These are phyloP conservation scores for Theretra japonica DNA, from an alignment of 2,888 invertebrate species.

Conservation along the genomic window DNA sequence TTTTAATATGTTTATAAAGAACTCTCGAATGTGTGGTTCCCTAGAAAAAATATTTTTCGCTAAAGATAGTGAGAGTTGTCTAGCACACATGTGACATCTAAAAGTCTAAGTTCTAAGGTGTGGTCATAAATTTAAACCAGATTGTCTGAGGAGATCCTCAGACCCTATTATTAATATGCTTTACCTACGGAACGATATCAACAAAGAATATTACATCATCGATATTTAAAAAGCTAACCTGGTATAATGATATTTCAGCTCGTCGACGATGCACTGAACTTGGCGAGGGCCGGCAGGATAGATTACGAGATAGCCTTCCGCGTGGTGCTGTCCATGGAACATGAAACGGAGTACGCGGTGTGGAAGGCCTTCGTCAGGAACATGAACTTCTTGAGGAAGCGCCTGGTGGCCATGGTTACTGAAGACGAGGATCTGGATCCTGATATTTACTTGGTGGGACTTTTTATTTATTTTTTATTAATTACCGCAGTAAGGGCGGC, in stretches of 20 bases:
- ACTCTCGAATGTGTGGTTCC: too few relatives aligned
- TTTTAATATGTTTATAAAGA: too few relatives aligned
- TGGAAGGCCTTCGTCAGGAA: slow-evolving; percentile 86
- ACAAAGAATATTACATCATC: too few relatives aligned
- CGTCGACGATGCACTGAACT: slow-evolving; percentile 89
- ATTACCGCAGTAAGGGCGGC: not conserved
- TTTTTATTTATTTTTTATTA: not conserved
- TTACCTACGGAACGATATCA: too few relatives aligned
- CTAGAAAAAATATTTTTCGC: too few relatives aligned
- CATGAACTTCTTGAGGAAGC: slow-evolving; percentile 72
- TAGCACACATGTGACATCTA: too few relatives aligned
- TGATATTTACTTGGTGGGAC: slow-evolving; percentile 71
- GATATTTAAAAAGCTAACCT: too few relatives aligned
- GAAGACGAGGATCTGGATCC: slow-evolving; percentile 65
- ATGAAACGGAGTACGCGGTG: slow-evolving; percentile 90
- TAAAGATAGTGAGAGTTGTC: too few relatives aligned
- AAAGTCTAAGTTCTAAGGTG: too few relatives aligned
- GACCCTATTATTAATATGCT: too few relatives aligned
- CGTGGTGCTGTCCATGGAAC: slow-evolving; percentile 87
- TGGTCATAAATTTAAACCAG: too few relatives aligned
- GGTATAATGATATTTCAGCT: slow-evolving; percentile 85
- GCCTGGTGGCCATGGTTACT: slow-evolving; percentile 55
- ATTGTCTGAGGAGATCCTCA: too few relatives aligned
- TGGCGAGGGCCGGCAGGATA: slow-evolving; percentile 87
- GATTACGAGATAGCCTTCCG: slow-evolving; percentile 87